Base-by-base conservation (phyloP, 2,797 vertebrate genomes). In the Cottoperca gobio region DNA sequence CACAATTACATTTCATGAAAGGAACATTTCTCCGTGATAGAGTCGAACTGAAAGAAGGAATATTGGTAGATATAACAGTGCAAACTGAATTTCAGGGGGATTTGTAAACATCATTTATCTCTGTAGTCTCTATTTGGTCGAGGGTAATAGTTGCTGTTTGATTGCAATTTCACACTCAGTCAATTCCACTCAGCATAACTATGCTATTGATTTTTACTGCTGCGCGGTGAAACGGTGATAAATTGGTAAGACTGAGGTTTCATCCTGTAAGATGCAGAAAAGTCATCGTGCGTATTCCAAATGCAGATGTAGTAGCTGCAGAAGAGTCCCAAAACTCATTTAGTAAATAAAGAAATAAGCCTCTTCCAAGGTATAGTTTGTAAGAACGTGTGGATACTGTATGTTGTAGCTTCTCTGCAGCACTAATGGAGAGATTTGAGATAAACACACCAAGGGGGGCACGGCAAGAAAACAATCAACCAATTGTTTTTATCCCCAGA, bases 101-200 rank as follows among this genome's bases (percentile, higher is more conserved):
- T 92, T 90, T 89, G 83, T 83, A 89, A 92, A 91, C 86, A 91
- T 85, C 62, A 84, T 91, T 88, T 87, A 81, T 93, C 87, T 91
- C 55, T 79, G 82, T 87, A 81, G 82, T 73, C 80, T 87, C 78
- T 86, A 63, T 84, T 88, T 91, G 87, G 79, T 85, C 75, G 83
- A 83, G 69, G 80, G 69, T 86, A 89, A 90, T 89, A 89, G 86
- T 87, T 85, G 83, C 87, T 78, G 79, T 90, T 93, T 93, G 86
- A 91, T 91, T 92, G 91, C 85, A 93, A 91, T 92, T 93, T 93
- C 89, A 92, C 85, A 89, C 85, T 89, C 85, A 85, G 86, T 91
- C 89, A 93, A 89, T 92, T 93, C 81, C 74, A 83, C 83, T 91
- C 81, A 76, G 83, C 78, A 85, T 87, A 91, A 92, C 57, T 71